Conservation (phyloP, 2,113 vertebrate genomes). For the Stigmatopora argus region DNA sequence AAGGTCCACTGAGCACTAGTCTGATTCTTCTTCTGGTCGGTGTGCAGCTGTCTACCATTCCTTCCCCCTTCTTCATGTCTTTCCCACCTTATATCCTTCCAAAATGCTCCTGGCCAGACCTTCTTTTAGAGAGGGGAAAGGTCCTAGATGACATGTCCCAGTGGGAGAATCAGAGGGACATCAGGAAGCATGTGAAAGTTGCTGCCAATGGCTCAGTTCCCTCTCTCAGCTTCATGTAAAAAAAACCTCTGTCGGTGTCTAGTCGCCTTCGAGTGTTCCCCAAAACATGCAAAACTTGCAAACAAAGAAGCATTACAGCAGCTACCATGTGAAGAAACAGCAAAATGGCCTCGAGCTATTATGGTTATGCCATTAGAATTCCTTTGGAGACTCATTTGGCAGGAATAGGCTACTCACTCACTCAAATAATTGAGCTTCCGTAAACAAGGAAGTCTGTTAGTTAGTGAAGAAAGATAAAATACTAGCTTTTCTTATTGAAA, state of each 20-base stretch:
- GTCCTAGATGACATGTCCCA: constrained; percentile 51
- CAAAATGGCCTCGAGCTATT: constrained; percentile 43
- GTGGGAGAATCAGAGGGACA: constrained; percentile 48
- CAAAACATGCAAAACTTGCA: constrained; percentile 13
- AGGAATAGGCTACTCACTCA: constrained; percentile 30
- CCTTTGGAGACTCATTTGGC: constrained; percentile 39
- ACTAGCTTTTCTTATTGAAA: constrained; percentile 30
- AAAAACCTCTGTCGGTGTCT: constrained; percentile 29
- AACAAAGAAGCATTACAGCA: constrained; percentile 17
- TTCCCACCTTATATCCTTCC: background rate
- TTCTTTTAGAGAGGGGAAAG: constrained; percentile 33
- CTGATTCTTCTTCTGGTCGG: background rate
- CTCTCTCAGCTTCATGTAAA: constrained; percentile 31
- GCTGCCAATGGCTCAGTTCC: constrained; percentile 23
- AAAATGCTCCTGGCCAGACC: constrained; percentile 30
- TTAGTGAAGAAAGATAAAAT: constrained; percentile 50
- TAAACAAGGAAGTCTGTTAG: constrained; percentile 53
- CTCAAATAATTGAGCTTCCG: constrained; percentile 53
- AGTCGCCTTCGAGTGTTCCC: constrained; percentile 6
- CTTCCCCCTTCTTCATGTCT: constrained; percentile 8
- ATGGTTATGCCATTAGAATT: constrained; percentile 29
- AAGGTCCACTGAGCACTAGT: background rate
- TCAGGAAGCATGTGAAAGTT: constrained; percentile 59
- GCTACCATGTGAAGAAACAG: constrained; percentile 25
- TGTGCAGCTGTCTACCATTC: background rate